A percentile compares a stretch with the other conserved stretches of the same genome.
These are phyloP conservation scores for Danio jaintianensis DNA, from an alignment of 2,797 vertebrate species.

Conservation along the genomic window DNA sequence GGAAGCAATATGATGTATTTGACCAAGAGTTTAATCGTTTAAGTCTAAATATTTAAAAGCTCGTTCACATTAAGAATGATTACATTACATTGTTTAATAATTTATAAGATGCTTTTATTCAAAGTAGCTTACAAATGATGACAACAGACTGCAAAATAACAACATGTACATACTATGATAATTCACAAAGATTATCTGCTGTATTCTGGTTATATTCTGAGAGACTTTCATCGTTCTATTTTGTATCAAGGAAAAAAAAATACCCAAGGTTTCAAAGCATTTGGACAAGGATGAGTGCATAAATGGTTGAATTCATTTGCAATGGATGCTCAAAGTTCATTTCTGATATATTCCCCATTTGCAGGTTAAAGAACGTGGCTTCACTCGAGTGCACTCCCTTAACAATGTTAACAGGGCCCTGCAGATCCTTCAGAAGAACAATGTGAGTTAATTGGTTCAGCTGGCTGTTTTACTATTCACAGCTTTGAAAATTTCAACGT, in stretches of 20 bases:
- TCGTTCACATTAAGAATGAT: too few species aligned
- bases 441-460: conserved; percentile 82
- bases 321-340: conserved; percentile 35
- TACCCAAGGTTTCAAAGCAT: conserved; percentile 18
- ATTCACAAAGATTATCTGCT: background rate
- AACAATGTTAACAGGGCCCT: conserved; percentile 99
- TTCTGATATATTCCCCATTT: conserved; percentile 57
- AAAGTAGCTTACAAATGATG: too few species aligned
- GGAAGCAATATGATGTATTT: background rate
- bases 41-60: too few species aligned
- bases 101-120: too few species aligned
- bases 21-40: background rate
- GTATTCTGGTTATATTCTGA: background rate
- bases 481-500: conserved; percentile 32
- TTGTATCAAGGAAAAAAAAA: conserved; percentile 15
- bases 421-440: conserved; percentile 94
- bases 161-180: too few species aligned
- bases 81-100: too few species aligned
- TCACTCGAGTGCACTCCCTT: conserved; percentile 94
- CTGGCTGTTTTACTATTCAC: conserved; percentile 6
- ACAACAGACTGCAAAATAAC: too few species aligned
- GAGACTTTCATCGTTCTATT: conserved; percentile 26
- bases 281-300: conserved; percentile 48
- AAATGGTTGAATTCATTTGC: conserved; percentile 28
- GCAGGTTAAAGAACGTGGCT: conserved; percentile 94